These are phyloP conservation scores for Eulimnadia texana DNA, from an alignment of 1,140 invertebrate genomes.

Conservation along the genomic window DNA sequence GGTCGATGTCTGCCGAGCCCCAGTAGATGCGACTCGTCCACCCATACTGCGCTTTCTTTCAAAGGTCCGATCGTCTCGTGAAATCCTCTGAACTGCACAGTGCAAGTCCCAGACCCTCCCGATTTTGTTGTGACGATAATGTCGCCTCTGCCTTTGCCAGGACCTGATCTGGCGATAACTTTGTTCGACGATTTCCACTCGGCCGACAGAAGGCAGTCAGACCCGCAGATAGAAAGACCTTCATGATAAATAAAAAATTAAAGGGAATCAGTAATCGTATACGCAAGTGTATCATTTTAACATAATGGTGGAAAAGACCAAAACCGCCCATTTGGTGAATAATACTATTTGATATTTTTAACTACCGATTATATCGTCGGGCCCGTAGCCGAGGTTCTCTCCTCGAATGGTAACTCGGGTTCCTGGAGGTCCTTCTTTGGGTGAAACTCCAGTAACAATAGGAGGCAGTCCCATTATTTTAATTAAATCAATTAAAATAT, in stretches of 20 bases:
- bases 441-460: slow-evolving; percentile 90
- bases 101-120: slow-evolving; percentile 84
- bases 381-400: slow-evolving; percentile 77
- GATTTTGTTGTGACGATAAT: slow-evolving; percentile 82
- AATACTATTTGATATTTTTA: too few relatives aligned
- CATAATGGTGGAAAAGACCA: too few relatives aligned
- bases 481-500: too few relatives aligned
- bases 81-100: slow-evolving; percentile 83
- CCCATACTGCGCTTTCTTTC: slow-evolving; percentile 98
- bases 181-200: slow-evolving; percentile 98
- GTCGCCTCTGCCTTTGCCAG: slow-evolving; percentile 86
- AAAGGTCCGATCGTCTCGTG: slow-evolving; percentile 79
- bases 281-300: too few relatives aligned
- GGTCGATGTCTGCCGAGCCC: slow-evolving; percentile 59
- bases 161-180: slow-evolving; percentile 86
- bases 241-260: slow-evolving; percentile 23
- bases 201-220: slow-evolving; percentile 83
- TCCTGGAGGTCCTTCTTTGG: slow-evolving; percentile 93
- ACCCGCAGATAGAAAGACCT: slow-evolving; percentile 89
- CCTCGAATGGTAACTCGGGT: slow-evolving; percentile 90
- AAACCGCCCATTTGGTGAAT: neutral
- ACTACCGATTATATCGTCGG: slow-evolving; percentile 73
- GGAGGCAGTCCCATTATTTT: slow-evolving; percentile 43
- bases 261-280: too few relatives aligned
- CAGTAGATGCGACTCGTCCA: slow-evolving; percentile 72